Conservation (phyloP, 2,113 vertebrate genomes). For the Dipodomys ordii region DNA sequence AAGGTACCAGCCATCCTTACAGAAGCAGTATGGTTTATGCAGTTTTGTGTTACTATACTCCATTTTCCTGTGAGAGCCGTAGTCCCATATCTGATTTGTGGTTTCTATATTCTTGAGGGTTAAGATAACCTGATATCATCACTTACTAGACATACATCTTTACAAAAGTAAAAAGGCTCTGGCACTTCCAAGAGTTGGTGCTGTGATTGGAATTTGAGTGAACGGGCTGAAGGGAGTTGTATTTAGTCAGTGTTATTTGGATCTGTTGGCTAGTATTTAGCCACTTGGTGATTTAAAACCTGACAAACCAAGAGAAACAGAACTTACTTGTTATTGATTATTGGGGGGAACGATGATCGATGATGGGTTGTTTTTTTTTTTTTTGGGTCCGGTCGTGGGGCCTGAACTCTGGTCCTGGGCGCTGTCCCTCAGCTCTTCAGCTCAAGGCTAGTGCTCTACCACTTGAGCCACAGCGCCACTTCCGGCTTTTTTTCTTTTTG, state of each 20-base stretch:
- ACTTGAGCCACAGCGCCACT: too few relatives aligned
- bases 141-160: constrained; percentile 28
- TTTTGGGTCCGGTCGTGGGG: too few relatives aligned
- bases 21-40: background rate
- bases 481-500: too few relatives aligned
- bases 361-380: too few relatives aligned
- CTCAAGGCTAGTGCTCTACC: too few relatives aligned
- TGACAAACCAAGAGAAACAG: background rate
- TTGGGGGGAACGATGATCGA: too few relatives aligned
- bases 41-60: background rate
- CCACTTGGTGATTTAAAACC: background rate
- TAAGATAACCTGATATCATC: constrained; percentile 13
- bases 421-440: too few relatives aligned
- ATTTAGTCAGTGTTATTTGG: background rate
- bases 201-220: constrained; percentile 7
- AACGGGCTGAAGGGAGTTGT: background rate
- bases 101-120: constrained; percentile 45
- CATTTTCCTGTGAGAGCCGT: background rate
- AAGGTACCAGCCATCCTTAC: background rate
- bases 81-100: background rate
- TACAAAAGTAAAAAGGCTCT: background rate
- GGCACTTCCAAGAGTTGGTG: background rate
- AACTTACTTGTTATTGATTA: background rate
- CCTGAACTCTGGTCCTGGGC: too few relatives aligned
- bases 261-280: background rate